These are phyloP conservation scores for Torymus aiolomorphi DNA, from an alignment of 2,888 invertebrate genomes.

Conservation along the genomic window DNA sequence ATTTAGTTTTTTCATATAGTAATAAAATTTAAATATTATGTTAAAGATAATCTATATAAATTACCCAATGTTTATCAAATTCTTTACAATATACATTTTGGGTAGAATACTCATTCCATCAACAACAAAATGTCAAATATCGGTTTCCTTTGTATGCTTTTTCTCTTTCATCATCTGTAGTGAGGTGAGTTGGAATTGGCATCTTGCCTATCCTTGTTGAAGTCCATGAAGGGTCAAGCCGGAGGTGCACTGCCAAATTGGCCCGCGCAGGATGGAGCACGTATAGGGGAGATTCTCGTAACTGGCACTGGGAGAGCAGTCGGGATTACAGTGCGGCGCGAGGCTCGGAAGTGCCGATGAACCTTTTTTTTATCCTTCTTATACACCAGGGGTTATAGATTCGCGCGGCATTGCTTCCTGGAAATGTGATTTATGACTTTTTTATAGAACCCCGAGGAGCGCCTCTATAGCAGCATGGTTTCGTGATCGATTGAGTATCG, in stretches of 20 bases:
- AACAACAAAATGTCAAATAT: too few relatives aligned
- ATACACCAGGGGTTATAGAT: neutral
- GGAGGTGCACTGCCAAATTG: slow-evolving; percentile 30
- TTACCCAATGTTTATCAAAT: too few relatives aligned
- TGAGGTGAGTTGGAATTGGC: slow-evolving; percentile 14
- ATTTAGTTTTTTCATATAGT: too few relatives aligned
- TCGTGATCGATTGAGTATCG: slow-evolving; percentile 32
- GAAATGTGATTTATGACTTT: slow-evolving; percentile 32
- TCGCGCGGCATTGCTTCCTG: slow-evolving; percentile 24
- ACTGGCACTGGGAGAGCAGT: neutral
- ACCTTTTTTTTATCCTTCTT: neutral
- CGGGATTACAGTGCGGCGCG: slow-evolving; percentile 18
- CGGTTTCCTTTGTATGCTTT: too few relatives aligned
- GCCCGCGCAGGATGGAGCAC: slow-evolving; percentile 21
- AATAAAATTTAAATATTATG: too few relatives aligned
- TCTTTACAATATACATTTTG: too few relatives aligned
- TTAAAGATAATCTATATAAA: too few relatives aligned
- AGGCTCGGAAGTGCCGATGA: slow-evolving; percentile 14
- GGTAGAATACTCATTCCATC: too few relatives aligned
- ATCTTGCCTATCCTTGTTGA: slow-evolving; percentile 2
- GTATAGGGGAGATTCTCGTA: neutral
- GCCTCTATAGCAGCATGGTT: neutral
- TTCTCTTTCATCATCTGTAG: neutral
- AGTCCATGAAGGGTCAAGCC: slow-evolving; percentile 51
- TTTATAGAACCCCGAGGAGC: neutral